Conservation (phyloP, 2,888 invertebrate genomes). For the Trichopoda pennipes region DNA sequence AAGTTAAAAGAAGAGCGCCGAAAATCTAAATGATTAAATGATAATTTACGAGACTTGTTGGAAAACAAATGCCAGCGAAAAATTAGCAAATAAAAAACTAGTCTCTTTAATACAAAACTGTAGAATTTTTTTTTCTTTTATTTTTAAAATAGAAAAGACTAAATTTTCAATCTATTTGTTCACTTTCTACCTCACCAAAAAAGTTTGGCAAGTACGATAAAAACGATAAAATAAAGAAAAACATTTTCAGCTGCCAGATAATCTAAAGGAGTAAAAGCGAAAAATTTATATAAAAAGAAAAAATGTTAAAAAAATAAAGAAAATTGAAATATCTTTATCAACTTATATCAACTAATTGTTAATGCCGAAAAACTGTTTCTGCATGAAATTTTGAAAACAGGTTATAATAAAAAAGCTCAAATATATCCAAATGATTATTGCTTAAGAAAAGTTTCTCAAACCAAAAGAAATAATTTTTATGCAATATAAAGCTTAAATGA, state of each 20-base stretch:
- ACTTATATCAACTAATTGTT: conserved; percentile 34
- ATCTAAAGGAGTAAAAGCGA: conserved; percentile 15
- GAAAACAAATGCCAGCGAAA: conserved; percentile 39
- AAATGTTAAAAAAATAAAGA: not conserved
- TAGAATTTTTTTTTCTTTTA: conserved; percentile 8
- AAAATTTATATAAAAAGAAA: not conserved
- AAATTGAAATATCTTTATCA: conserved; percentile 28
- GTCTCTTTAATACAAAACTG: not conserved
- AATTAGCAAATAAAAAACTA: conserved; percentile 15
- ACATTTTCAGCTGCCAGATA: conserved; percentile 50
- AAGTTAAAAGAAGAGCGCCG: not conserved
- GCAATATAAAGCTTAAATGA: too few species aligned
- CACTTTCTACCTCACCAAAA: conserved; percentile 8
- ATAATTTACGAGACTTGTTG: conserved; percentile 69
- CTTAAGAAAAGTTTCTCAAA: too few species aligned
- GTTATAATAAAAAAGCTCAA: too few species aligned
- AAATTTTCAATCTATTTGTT: conserved; percentile 39
- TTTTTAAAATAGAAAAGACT: conserved; percentile 2
- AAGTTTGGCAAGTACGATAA: conserved; percentile 55
- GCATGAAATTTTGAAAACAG: too few species aligned
- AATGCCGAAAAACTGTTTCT: conserved; percentile 2
- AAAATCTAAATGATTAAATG: conserved; percentile 67
- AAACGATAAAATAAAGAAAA: conserved; percentile 43
- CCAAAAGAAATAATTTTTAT: too few species aligned
- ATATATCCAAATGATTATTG: too few species aligned